Percentiles rank a stretch among this genome's conserved stretches.
Evolutionary conservation across 2,797 vertebrate genomes (phyloP).

Genomic region (Setipinna tenuifilis): DNA sequence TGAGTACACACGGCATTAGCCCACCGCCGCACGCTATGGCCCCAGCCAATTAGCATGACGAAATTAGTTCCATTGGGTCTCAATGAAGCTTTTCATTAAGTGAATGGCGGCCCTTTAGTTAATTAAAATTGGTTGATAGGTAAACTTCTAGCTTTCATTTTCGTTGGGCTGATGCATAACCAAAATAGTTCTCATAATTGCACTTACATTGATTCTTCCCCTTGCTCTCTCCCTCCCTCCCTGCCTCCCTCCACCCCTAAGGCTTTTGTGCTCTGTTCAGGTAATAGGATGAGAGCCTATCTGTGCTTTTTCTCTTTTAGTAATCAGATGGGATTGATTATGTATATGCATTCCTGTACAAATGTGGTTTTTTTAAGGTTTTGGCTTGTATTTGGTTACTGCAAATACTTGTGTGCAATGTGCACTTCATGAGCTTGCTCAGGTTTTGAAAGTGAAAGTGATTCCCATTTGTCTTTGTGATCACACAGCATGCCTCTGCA

Average conservation of each 20-base stretch:
- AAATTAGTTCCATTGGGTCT: slow-evolving; percentile 61
- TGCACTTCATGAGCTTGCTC: too few species aligned
- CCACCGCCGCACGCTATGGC: slow-evolving; percentile 38
- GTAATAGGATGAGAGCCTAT: background rate
- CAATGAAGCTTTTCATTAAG: slow-evolving; percentile 60
- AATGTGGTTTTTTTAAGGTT: background rate
- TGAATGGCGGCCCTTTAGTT: slow-evolving; percentile 60
- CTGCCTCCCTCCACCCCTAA: background rate
- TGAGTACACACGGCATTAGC: slow-evolving; percentile 48
- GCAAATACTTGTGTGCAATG: too few species aligned
- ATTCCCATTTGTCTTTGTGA: too few species aligned
- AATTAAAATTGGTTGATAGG: slow-evolving; percentile 66
- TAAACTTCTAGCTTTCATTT: slow-evolving; percentile 53
- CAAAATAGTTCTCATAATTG: slow-evolving; percentile 61
- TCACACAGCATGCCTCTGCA: too few species aligned
- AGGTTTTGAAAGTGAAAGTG: too few species aligned
- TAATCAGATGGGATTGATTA: background rate
- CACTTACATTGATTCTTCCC: slow-evolving; percentile 53
- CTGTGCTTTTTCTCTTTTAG: background rate
- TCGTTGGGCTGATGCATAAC: slow-evolving; percentile 39
- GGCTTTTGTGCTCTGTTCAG: background rate
- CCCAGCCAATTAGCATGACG: slow-evolving; percentile 58
- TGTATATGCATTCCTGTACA: background rate
- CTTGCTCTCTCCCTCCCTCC: slow-evolving; percentile 20
- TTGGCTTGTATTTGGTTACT: too few species aligned